A percentile compares a stretch with the other conserved stretches of the same genome.
These are phyloP conservation scores for Periophthalmus modestus DNA, from an alignment of 2,113 vertebrate genomes.

Conservation along the genomic window DNA sequence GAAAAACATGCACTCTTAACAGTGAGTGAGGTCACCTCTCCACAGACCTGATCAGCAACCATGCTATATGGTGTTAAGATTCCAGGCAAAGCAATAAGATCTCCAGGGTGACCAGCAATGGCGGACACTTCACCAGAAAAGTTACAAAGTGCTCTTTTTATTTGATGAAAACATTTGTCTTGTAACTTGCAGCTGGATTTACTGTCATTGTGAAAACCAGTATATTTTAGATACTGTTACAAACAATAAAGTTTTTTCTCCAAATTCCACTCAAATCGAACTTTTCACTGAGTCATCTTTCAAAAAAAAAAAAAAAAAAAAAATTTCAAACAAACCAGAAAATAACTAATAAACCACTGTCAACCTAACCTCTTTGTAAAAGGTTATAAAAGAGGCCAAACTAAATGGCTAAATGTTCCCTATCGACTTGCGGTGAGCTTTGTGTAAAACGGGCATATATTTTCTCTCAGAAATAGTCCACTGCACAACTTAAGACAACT, in stretches of 20 bases:
- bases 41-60: no score
- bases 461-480: slow-evolving; percentile 2
- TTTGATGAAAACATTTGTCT: not conserved
- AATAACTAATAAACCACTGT: not conserved
- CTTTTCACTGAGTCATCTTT: not conserved
- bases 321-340: not conserved
- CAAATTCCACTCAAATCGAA: not conserved
- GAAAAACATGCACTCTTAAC: no score
- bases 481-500: slow-evolving; percentile 22
- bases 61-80: no score
- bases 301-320: not conserved
- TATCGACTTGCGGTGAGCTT: slow-evolving; percentile 17
- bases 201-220: not conserved
- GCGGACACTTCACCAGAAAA: no score
- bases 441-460: slow-evolving; percentile 4
- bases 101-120: no score
- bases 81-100: no score
- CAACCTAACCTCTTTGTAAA: not conserved
- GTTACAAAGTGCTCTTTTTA: not conserved
- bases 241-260: not conserved
- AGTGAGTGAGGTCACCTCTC: no score
- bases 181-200: not conserved
- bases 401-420: slow-evolving; percentile 32
- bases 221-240: not conserved
- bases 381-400: slow-evolving; percentile 20